Conservation (phyloP, 2,113 vertebrate species). For the Uria lomvia region DNA sequence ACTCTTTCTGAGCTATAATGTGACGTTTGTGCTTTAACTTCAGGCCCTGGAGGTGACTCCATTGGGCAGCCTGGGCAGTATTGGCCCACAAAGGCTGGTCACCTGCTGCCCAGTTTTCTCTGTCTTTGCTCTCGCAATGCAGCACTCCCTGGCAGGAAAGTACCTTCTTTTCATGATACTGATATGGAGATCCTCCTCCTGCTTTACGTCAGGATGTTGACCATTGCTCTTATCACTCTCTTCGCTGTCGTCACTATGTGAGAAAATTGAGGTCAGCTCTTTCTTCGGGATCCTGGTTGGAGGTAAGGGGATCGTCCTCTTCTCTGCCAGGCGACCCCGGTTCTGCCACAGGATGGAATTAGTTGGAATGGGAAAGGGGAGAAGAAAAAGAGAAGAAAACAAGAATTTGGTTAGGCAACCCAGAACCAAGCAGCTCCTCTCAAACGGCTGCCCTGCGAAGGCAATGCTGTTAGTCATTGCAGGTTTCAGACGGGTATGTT, state of each 20-base stretch:
- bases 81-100: neutral
- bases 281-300: conserved; percentile 87
- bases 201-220: conserved; percentile 86
- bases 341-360: conserved; percentile 73
- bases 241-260: conserved; percentile 86
- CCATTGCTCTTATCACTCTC: conserved; percentile 84
- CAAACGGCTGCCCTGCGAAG: neutral
- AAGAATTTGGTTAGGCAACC: neutral
- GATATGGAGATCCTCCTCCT: conserved; percentile 87
- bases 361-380: neutral
- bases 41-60: neutral
- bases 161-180: conserved; percentile 98
- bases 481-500: neutral
- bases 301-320: conserved; percentile 89
- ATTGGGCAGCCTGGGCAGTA: neutral
- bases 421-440: neutral
- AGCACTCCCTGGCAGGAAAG: neutral
- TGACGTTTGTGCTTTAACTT: rapidly evolving
- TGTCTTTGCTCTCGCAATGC: neutral
- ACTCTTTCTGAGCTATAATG: neutral
- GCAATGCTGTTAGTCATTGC: neutral
- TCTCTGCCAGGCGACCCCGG: conserved; percentile 95
- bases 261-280: conserved; percentile 85
- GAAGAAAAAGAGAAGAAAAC: neutral
- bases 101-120: neutral